Evolutionary conservation across 2,113 vertebrate species (phyloP).

Genomic region (Sylvia atricapilla): DNA sequence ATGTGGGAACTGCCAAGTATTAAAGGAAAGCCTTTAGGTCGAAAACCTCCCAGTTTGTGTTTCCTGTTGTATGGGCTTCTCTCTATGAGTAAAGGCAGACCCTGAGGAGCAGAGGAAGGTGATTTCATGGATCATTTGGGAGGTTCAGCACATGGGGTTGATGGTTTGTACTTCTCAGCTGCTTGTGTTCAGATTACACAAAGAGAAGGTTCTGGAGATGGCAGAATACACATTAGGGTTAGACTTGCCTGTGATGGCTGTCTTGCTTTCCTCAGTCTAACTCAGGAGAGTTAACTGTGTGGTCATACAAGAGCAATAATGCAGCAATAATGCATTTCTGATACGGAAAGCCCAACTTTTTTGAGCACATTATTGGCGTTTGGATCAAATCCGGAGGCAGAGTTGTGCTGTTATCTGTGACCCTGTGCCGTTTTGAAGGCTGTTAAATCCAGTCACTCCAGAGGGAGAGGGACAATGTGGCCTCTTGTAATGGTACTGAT

Average conservation of each 20-base stretch:
- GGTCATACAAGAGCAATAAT: neutral
- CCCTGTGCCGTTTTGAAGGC: neutral
- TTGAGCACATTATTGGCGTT: neutral
- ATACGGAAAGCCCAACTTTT: neutral
- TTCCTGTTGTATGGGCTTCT: neutral
- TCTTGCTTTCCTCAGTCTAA: neutral
- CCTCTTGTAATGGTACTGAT: neutral
- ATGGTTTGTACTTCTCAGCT: neutral
- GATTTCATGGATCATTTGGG: neutral
- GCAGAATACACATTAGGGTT: neutral
- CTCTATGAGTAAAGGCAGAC: neutral
- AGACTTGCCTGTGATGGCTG: neutral
- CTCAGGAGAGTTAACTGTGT: neutral
- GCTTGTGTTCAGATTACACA: neutral
- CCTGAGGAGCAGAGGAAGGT: neutral
- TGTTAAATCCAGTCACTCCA: neutral
- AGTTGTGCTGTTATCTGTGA: rapidly evolving
- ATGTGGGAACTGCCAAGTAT: neutral
- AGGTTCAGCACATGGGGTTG: neutral
- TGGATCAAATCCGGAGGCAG: neutral
- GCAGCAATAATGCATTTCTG: neutral
- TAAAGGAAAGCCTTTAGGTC: neutral
- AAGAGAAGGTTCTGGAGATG: neutral
- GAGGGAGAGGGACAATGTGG: neutral
- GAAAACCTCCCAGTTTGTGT: neutral